phyloP scores from a whole-genome alignment of 2,797 vertebrate species.

The Varecia variegata region DNA sequence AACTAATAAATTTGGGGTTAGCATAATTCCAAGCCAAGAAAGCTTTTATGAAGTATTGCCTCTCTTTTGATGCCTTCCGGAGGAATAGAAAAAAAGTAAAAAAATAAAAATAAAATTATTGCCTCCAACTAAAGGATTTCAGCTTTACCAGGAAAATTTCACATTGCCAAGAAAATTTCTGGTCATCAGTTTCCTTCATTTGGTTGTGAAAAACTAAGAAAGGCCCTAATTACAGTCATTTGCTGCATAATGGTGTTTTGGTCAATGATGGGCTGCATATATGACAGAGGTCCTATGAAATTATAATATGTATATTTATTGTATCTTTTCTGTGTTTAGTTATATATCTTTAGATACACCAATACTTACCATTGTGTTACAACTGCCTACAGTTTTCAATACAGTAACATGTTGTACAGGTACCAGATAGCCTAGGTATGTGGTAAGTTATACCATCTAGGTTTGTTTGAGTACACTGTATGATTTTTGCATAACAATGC shows the following conservation, averaged over 20 bases:
- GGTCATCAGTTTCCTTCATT: background rate
- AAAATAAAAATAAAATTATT: constrained; percentile 9
- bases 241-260: background rate
- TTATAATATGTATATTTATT: background rate
- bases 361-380: background rate
- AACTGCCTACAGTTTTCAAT: background rate
- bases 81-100: background rate
- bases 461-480: background rate
- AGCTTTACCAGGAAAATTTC: background rate
- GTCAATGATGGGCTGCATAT: background rate
- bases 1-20: background rate
- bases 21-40: background rate
- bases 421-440: background rate
- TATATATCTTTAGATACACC: background rate
- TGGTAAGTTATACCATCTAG: background rate
- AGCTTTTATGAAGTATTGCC: background rate
- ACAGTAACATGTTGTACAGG: background rate
- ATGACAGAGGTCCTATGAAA: background rate
- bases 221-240: background rate
- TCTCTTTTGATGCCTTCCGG: background rate
- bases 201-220: constrained; percentile 21
- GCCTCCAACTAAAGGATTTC: background rate
- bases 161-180: constrained; percentile 14
- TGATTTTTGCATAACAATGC: background rate
- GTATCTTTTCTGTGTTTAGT: background rate